Evolutionary conservation across 2,797 vertebrate genomes (phyloP).

Genomic region (Acanthurus leucopareius): DNA sequence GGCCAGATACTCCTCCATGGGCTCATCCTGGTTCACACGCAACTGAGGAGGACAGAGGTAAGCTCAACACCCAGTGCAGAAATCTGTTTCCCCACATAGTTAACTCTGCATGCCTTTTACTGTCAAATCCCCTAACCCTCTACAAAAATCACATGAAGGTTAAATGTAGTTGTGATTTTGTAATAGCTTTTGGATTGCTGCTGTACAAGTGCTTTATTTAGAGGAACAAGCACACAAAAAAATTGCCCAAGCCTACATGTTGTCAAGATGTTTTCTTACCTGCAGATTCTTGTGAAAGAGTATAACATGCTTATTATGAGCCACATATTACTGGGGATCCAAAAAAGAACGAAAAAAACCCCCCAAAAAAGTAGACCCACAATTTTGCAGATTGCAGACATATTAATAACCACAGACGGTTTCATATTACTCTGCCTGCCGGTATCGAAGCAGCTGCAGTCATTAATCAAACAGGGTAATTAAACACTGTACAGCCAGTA

Average conservation of each 20-base stretch:
- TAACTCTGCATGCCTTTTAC: not conserved
- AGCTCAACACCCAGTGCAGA: not conserved
- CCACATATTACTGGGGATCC: not conserved
- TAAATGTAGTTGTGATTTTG: not conserved
- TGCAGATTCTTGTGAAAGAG: too few relatives aligned
- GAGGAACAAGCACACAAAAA: not conserved
- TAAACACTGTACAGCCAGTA: not conserved
- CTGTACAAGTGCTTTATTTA: not conserved
- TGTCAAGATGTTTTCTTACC: too few relatives aligned
- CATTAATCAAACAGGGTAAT: not conserved
- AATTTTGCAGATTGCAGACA: not conserved
- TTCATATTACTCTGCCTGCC: not conserved
- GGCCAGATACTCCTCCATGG: conserved; percentile 89
- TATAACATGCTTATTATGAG: too few relatives aligned
- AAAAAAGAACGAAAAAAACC: not conserved
- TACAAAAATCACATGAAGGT: not conserved
- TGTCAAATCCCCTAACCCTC: too few relatives aligned
- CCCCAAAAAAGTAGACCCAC: not conserved
- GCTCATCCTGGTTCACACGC: conserved; percentile 97
- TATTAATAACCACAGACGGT: not conserved
- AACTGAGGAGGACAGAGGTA: conserved; percentile 76
- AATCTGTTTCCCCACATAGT: not conserved
- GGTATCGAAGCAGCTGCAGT: not conserved
- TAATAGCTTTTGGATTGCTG: not conserved
- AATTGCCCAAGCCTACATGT: too few relatives aligned